These are phyloP conservation scores for Teleogryllus oceanicus DNA, from an alignment of 2,888 invertebrate genomes.

Conservation along the genomic window DNA sequence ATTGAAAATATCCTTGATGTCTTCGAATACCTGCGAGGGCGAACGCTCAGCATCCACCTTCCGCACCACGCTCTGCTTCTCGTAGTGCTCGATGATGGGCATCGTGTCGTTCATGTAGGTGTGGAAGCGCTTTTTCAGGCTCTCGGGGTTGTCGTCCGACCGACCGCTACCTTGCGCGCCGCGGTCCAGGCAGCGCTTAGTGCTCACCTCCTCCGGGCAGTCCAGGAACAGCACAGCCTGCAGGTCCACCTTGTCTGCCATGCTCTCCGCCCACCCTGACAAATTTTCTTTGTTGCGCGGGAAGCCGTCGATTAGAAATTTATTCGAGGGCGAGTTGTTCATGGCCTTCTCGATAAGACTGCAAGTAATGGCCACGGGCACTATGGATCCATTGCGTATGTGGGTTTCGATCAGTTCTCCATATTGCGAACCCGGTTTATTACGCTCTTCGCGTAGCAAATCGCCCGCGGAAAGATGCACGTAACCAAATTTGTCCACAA, in stretches of 20 bases:
- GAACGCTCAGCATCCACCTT: constrained; percentile 62
- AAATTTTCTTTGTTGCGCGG: constrained; percentile 95
- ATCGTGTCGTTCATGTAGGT: constrained; percentile 83
- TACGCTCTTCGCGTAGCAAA: constrained; percentile 85
- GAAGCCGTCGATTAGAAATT: constrained; percentile 96
- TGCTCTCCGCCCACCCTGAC: constrained; percentile 83
- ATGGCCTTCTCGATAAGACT: constrained; percentile 70
- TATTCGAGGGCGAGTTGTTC: constrained; percentile 59
- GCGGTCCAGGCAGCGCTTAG: constrained; percentile 71
- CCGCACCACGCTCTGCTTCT: constrained; percentile 64
- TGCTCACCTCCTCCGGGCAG: constrained; percentile 79
- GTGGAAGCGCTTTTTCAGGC: constrained; percentile 78
- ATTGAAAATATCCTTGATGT: constrained; percentile 49
- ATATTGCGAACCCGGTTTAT: constrained; percentile 76
- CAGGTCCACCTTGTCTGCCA: constrained; percentile 78
- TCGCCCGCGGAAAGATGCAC: constrained; percentile 90
- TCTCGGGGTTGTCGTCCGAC: constrained; percentile 89
- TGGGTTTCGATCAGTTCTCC: constrained; percentile 90
- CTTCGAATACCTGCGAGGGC: constrained; percentile 63
- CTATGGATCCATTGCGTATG: constrained; percentile 90
- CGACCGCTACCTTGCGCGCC: constrained; percentile 89
- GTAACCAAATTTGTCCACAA: constrained; percentile 73
- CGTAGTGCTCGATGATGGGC: constrained; percentile 85
- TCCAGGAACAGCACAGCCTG: constrained; percentile 90
- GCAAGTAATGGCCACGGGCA: constrained; percentile 98